These are phyloP conservation scores for Erebia ligea DNA, from an alignment of 2,888 invertebrate species.

Conservation along the genomic window DNA sequence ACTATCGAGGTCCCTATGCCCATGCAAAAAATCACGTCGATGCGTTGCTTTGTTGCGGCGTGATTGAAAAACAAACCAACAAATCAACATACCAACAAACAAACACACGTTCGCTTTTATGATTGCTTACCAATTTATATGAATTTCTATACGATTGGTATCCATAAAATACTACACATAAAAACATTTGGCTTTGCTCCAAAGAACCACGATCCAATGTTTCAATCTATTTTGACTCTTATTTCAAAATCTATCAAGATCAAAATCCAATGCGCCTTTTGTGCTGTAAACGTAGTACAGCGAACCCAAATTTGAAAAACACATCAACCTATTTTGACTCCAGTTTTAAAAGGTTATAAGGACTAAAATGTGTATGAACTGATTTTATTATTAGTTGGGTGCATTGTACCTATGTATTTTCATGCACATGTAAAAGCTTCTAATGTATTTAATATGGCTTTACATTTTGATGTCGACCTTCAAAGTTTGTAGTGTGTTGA, in stretches of 20 bases:
- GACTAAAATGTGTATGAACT: not conserved
- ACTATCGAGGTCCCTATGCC: no score
- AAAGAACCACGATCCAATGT: not conserved
- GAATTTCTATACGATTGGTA: not conserved
- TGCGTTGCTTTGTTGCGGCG: no score
- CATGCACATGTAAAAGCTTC: not conserved
- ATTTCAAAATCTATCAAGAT: not conserved
- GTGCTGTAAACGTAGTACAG: not conserved
- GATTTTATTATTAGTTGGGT: not conserved
- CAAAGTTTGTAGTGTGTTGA: not conserved
- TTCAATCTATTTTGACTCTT: not conserved
- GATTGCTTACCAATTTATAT: not conserved
- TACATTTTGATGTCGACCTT: not conserved
- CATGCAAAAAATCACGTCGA: no score
- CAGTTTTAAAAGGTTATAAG: not conserved
- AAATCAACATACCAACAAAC: no score
- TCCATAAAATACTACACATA: not conserved
- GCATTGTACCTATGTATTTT: not conserved
- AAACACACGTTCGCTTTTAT: no score
- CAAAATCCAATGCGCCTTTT: not conserved
- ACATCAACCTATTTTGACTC: not conserved
- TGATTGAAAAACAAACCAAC: no score
- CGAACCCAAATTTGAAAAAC: not conserved
- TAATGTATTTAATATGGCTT: not conserved
- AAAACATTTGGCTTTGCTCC: not conserved